A percentile compares a stretch with the other conserved stretches of the same genome.
Evolutionary conservation across 2,888 invertebrate genomes (phyloP).

Genomic region (Nemotelus nigrinus): DNA sequence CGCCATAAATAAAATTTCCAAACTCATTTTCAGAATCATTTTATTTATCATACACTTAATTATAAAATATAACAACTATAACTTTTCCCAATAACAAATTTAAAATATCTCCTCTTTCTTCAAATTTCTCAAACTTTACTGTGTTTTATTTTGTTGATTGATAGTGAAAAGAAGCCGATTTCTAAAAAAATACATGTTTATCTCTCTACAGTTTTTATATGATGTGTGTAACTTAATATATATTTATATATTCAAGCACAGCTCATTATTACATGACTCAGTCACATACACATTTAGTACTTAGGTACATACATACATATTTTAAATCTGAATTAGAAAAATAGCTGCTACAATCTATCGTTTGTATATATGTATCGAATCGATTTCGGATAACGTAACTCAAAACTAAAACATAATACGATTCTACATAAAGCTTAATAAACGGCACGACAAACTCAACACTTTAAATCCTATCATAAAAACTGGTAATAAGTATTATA

Average conservation of each 20-base stretch:
- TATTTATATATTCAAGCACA: conserved; percentile 12
- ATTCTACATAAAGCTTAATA: conserved; percentile 3
- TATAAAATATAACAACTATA: conserved; percentile 21
- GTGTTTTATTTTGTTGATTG: too few relatives aligned
- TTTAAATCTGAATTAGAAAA: conserved; percentile 42
- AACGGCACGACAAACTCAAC: conserved; percentile 9
- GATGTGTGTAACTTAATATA: conserved; percentile 16
- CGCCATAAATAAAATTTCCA: not conserved
- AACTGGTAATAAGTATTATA: conserved; percentile 2
- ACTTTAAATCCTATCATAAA: conserved; percentile 1
- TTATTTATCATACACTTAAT: conserved; percentile 28
- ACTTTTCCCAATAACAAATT: conserved; percentile 36
- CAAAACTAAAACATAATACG: not conserved
- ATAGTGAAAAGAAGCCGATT: too few relatives aligned
- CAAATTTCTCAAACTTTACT: not conserved
- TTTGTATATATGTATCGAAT: not conserved
- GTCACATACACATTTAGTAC: conserved; percentile 38
- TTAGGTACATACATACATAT: conserved; percentile 21
- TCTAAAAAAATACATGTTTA: too few relatives aligned
- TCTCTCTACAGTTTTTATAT: too few relatives aligned
- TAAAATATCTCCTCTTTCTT: conserved; percentile 16
- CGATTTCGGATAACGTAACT: not conserved
- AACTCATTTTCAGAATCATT: conserved; percentile 4
- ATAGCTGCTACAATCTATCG: conserved; percentile 27
- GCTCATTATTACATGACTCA: conserved; percentile 24